phyloP scores from a whole-genome alignment of 1,140 invertebrate species.

The Bombus consobrinus region DNA sequence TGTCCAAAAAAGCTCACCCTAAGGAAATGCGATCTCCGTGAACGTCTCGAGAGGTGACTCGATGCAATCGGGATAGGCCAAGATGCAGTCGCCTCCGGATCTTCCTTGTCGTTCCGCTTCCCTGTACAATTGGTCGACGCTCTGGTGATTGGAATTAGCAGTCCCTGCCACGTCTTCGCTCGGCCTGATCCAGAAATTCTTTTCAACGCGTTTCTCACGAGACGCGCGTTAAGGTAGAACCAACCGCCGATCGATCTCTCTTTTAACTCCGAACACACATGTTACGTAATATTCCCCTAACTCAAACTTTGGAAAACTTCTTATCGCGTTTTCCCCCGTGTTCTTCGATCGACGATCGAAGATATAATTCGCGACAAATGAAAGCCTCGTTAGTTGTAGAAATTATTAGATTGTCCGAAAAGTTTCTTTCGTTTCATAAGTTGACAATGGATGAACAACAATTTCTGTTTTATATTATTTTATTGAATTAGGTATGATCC shows the following conservation, averaged over 20 bases:
- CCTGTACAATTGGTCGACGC: constrained; percentile 76
- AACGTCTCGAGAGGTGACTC: constrained; percentile 78
- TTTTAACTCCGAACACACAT: not conserved
- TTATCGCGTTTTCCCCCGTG: too few relatives aligned
- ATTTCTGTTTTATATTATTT: too few relatives aligned
- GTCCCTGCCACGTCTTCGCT: constrained; percentile 75
- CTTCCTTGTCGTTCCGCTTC: constrained; percentile 78
- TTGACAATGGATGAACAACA: too few relatives aligned
- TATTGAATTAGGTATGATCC: too few relatives aligned
- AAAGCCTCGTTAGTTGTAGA: too few relatives aligned
- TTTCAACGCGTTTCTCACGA: not conserved
- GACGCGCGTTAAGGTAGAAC: not conserved
- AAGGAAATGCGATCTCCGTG: constrained; percentile 76
- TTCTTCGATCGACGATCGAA: too few relatives aligned
- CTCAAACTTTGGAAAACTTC: not conserved
- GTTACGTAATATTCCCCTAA: not conserved
- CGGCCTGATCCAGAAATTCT: constrained; percentile 72
- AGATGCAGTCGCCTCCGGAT: constrained; percentile 74
- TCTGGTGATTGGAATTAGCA: constrained; percentile 71
- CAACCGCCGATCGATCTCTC: not conserved
- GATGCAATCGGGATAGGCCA: constrained; percentile 76
- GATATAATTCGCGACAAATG: too few relatives aligned
- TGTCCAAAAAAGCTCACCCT: constrained; percentile 12
- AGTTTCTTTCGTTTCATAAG: too few relatives aligned
- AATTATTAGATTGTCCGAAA: too few relatives aligned